Evolutionary conservation across 2,113 vertebrate species (phyloP).

Genomic region (Myanophis thanlyinensis): DNA sequence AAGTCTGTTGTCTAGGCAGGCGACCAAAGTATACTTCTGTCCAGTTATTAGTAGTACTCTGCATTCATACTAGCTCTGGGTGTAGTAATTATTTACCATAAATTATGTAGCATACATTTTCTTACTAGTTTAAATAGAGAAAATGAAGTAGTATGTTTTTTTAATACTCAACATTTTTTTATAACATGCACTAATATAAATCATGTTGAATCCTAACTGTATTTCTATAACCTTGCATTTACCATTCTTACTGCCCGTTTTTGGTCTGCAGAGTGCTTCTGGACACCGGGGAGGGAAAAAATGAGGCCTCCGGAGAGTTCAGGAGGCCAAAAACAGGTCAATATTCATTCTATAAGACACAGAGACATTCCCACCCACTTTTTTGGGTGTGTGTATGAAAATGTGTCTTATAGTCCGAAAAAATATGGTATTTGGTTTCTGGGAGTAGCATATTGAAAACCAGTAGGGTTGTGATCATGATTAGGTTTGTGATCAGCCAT

Average conservation of each 20-base stretch:
- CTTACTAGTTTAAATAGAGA: neutral
- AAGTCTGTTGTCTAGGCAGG: neutral
- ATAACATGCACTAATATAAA: neutral
- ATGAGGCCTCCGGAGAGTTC: too few relatives aligned
- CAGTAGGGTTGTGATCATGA: neutral
- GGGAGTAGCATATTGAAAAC: neutral
- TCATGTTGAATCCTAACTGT: neutral
- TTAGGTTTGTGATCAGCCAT: neutral
- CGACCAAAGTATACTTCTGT: neutral
- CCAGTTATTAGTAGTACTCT: neutral
- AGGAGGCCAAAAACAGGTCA: too few relatives aligned
- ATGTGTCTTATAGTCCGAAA: too few relatives aligned
- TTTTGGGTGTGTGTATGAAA: too few relatives aligned
- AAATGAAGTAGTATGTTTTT: neutral
- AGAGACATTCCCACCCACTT: too few relatives aligned
- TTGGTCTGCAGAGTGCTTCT: too few relatives aligned
- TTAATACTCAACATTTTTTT: neutral
- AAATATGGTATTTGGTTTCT: neutral
- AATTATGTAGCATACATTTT: neutral
- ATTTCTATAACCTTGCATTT: neutral
- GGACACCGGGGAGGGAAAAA: too few relatives aligned
- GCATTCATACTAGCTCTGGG: neutral
- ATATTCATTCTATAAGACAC: too few relatives aligned
- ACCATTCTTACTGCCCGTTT: neutral
- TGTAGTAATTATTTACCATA: neutral